Percentiles rank a stretch among this genome's conserved stretches.
phyloP scores from a whole-genome alignment of 2,797 vertebrate genomes.

The Lophius americanus region DNA sequence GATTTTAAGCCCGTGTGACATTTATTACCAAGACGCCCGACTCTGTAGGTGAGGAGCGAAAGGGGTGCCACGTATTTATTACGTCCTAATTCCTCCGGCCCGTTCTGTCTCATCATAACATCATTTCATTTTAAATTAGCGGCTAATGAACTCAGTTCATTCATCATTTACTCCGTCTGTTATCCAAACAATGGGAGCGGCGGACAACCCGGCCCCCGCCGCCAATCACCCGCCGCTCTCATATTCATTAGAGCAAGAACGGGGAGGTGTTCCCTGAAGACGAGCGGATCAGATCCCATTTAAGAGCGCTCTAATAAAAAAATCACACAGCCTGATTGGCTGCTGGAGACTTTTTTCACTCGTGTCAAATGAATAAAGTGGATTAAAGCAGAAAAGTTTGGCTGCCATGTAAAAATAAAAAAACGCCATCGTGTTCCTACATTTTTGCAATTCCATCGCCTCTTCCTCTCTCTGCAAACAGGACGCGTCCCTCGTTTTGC shows the following conservation, averaged over 20 bases:
- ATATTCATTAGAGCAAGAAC: conserved; percentile 68
- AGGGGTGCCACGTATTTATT: conserved; percentile 54
- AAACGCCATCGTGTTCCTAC: conserved; percentile 31
- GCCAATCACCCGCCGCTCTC: conserved; percentile 66
- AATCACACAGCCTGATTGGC: conserved; percentile 54
- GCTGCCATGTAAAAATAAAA: conserved; percentile 3
- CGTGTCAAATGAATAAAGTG: conserved; percentile 23
- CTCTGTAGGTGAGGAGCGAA: conserved; percentile 52
- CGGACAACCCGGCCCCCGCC: conserved; percentile 62
- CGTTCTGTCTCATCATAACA: conserved; percentile 59
- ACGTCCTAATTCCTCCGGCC: conserved; percentile 55
- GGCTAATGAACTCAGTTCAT: conserved; percentile 66
- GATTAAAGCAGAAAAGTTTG: conserved; percentile 32
- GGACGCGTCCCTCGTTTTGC: conserved; percentile 55
- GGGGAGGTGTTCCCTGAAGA: conserved; percentile 59
- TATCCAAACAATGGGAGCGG: conserved; percentile 66
- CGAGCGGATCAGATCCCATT: conserved; percentile 58
- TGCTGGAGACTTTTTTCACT: conserved; percentile 36
- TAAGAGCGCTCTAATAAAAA: conserved; percentile 66
- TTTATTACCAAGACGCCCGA: conserved; percentile 58
- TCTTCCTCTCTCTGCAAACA: conserved; percentile 51
- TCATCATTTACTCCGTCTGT: conserved; percentile 71
- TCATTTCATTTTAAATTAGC: conserved; percentile 73
- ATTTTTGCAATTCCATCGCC: conserved; percentile 37
- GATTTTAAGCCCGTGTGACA: conserved; percentile 67